Conservation (phyloP, 2,113 vertebrate genomes). For the Antigone vipio region DNA sequence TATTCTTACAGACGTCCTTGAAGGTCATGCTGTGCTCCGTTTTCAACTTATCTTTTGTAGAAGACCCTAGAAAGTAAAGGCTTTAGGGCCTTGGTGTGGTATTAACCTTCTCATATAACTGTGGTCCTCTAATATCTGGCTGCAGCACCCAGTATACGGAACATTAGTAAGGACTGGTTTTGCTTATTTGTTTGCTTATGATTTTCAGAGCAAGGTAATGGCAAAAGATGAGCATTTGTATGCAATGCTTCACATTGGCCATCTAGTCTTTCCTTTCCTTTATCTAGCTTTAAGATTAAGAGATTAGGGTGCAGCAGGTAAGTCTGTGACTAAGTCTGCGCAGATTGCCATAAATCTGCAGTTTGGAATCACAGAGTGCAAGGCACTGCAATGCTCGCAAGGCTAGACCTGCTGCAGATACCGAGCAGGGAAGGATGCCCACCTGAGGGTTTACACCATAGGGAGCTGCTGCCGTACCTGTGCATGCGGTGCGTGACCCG, state of each 20-base stretch:
- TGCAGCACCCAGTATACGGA: not conserved
- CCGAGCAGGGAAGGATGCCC: not conserved
- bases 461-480: not conserved
- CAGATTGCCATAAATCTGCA: not conserved
- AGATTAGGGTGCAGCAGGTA: not conserved
- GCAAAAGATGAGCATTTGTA: not conserved
- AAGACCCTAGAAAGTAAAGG: not conserved
- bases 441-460: accelerated
- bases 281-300: not conserved
- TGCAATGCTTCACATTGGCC: not conserved
- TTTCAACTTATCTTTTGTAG: not conserved
- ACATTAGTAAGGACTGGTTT: not conserved
- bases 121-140: not conserved
- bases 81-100: not conserved
- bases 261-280: not conserved
- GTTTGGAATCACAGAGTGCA: too few species aligned
- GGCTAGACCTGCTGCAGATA: not conserved
- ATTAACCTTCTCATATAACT: not conserved
- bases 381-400: not conserved
- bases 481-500: not conserved
- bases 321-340: not conserved
- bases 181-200: not conserved
- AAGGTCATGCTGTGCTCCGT: not conserved
- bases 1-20: not conserved
- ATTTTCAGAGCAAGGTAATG: not conserved